These are phyloP conservation scores for Cheumatopsyche charites DNA, from an alignment of 1,140 invertebrate genomes.

Conservation along the genomic window DNA sequence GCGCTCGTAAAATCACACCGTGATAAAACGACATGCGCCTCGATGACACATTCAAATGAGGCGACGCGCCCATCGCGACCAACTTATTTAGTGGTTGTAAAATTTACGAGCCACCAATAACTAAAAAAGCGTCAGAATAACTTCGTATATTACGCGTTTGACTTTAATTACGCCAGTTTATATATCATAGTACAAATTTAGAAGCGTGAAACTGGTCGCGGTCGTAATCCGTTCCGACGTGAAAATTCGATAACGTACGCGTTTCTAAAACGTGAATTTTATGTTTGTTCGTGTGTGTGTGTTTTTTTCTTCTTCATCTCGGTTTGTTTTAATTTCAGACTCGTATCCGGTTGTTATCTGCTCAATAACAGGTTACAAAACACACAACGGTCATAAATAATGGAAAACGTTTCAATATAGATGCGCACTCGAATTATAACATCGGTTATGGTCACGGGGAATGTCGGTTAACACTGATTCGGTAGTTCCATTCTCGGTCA, in stretches of 20 bases:
- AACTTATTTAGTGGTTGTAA: conserved; percentile 23
- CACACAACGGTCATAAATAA: conserved; percentile 17
- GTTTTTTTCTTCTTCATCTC: background rate
- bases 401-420: conserved; percentile 18
- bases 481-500: conserved; percentile 25
- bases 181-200: conserved; percentile 17
- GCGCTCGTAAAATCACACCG: conserved; percentile 11
- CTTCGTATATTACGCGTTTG: conserved; percentile 27
- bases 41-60: conserved; percentile 14
- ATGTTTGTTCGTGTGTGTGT: background rate
- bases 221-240: background rate
- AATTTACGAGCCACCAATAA: conserved; percentile 24
- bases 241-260: background rate
- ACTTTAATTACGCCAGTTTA: conserved; percentile 32
- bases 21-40: conserved; percentile 7
- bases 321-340: background rate
- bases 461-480: conserved; percentile 25
- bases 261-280: background rate
- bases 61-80: background rate
- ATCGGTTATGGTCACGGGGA: conserved; percentile 14
- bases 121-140: conserved; percentile 15
- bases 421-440: conserved; percentile 15
- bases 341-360: background rate
- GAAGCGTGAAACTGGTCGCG: conserved; percentile 29
- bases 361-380: conserved; percentile 18